Evolutionary conservation across 2,797 vertebrate genomes (phyloP).

Genomic region (Mormyrus proboscirostris): DNA sequence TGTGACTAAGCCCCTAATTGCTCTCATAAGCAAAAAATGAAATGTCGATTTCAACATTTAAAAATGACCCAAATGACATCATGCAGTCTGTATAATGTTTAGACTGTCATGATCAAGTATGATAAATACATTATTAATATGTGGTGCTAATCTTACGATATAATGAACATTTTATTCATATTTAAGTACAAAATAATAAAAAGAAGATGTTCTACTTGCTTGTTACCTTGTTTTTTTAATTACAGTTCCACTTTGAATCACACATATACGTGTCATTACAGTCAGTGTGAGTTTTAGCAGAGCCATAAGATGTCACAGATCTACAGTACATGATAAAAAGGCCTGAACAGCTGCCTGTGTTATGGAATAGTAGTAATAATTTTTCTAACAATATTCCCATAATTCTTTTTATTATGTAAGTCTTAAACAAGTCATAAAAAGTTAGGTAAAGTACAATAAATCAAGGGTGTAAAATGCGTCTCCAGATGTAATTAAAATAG

Average conservation of each 20-base stretch:
- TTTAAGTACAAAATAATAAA: background rate
- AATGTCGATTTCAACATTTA: background rate
- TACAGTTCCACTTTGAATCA: background rate
- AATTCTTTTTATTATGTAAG: slow-evolving; percentile 9
- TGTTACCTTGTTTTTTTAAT: background rate
- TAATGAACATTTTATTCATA: background rate
- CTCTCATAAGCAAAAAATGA: background rate
- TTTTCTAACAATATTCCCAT: slow-evolving; percentile 5
- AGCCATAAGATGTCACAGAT: background rate
- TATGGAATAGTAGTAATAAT: background rate
- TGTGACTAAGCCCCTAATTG: background rate
- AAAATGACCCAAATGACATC: background rate
- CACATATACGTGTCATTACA: background rate
- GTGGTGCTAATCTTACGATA: background rate
- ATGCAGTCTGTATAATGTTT: background rate
- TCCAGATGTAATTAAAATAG: background rate
- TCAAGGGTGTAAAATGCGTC: background rate
- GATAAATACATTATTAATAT: background rate
- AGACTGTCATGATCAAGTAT: background rate
- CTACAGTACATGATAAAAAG: background rate
- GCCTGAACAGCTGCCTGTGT: background rate
- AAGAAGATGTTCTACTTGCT: background rate
- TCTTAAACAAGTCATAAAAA: slow-evolving; percentile 1
- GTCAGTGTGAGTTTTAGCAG: background rate
- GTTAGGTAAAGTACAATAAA: slow-evolving; percentile 9